These are phyloP conservation scores for Rhopalosiphum maidis DNA, from an alignment of 1,140 invertebrate species.

Conservation along the genomic window DNA sequence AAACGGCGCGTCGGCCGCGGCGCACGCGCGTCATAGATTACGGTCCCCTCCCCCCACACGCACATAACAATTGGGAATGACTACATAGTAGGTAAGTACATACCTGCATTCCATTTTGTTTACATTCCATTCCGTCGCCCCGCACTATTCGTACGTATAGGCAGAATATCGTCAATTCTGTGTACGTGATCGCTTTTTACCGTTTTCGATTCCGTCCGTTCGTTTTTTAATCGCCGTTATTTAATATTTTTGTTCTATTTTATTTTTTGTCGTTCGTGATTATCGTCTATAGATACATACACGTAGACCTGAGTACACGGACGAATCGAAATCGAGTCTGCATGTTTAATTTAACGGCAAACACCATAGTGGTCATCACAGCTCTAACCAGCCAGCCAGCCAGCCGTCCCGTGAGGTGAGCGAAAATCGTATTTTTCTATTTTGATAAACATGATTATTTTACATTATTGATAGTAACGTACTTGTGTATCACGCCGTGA, in stretches of 20 bases:
- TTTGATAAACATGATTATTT: neutral
- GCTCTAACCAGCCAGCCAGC: neutral
- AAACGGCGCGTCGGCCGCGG: neutral
- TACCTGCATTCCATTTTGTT: constrained; percentile 40
- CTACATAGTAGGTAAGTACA: neutral
- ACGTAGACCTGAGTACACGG: neutral
- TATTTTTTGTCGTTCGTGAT: neutral
- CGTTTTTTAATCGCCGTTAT: neutral
- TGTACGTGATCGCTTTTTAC: constrained; percentile 19
- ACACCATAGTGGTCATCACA: neutral
- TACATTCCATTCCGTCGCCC: constrained; percentile 31
- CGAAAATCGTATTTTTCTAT: neutral
- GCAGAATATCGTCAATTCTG: neutral
- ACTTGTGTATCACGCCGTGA: too few species aligned
- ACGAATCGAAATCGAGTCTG: neutral
- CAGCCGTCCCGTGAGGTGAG: neutral
- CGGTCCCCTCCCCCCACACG: neutral
- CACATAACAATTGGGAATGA: neutral
- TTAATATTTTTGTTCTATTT: neutral
- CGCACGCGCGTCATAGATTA: constrained; percentile 33
- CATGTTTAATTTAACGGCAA: neutral
- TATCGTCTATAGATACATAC: neutral
- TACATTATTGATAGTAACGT: neutral
- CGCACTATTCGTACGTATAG: neutral
- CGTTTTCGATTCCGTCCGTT: neutral